Percentiles rank a stretch among this genome's conserved stretches.
Conservation (phyloP, 2,888 invertebrate genomes). For the Eupithecia inturbata region DNA sequence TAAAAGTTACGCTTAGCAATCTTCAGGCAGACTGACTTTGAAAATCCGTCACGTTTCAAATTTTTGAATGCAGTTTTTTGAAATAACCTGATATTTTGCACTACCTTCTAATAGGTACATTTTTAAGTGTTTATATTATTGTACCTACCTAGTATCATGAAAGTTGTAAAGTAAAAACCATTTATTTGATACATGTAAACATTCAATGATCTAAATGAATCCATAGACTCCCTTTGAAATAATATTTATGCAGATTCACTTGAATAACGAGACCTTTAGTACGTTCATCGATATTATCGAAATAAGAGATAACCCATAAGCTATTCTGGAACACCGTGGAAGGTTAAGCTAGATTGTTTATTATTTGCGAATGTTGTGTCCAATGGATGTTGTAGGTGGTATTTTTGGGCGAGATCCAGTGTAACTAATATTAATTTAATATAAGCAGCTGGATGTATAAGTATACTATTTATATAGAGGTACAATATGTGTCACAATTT, state of each 20-base stretch:
- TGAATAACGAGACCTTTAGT: neutral
- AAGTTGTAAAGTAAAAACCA: too few species aligned
- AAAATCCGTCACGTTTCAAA: slow-evolving; percentile 23
- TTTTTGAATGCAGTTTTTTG: neutral
- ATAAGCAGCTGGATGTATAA: neutral
- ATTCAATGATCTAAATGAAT: too few species aligned
- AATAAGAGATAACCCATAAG: neutral
- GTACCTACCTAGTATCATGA: neutral
- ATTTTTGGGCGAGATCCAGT: neutral
- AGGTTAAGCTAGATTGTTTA: neutral
- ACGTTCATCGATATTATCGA: neutral
- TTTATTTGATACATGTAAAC: too few species aligned
- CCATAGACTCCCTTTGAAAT: too few species aligned
- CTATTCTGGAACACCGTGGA: neutral
- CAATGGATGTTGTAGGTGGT: slow-evolving; percentile 2
- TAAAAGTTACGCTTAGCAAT: slow-evolving; percentile 6
- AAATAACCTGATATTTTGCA: neutral
- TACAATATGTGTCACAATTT: slow-evolving; percentile 22
- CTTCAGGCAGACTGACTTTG: slow-evolving; percentile 29
- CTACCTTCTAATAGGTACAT: neutral
- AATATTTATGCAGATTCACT: neutral
- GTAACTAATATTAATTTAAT: neutral
- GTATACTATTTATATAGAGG: slow-evolving; percentile 8
- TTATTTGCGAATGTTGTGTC: slow-evolving; percentile 2
- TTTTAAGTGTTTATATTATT: neutral